Evolutionary conservation across 2,797 vertebrate genomes (phyloP).

Genomic region (Liasis olivaceus): DNA sequence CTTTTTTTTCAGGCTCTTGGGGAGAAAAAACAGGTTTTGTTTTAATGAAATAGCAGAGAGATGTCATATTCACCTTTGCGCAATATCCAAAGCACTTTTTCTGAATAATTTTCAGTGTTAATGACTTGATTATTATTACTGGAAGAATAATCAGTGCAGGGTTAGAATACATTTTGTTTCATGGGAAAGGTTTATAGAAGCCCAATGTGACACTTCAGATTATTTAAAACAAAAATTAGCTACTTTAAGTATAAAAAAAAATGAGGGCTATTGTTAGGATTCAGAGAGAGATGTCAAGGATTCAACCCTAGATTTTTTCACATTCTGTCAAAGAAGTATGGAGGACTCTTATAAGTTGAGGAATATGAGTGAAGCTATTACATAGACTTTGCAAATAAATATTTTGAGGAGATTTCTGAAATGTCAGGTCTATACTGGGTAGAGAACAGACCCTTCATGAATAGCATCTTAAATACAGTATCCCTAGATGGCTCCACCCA

Average conservation of each 20-base stretch:
- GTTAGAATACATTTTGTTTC: conserved; percentile 28
- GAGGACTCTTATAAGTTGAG: not conserved
- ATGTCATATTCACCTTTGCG: not conserved
- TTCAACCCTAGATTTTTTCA: not conserved
- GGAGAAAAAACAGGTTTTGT: not conserved
- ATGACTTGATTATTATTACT: not conserved
- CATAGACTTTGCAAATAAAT: not conserved
- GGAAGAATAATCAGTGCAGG: not conserved
- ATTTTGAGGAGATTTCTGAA: not conserved
- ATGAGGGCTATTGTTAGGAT: not conserved
- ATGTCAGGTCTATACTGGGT: conserved; percentile 6
- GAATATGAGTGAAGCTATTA: not conserved
- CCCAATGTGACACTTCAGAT: not conserved
- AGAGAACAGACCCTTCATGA: not conserved
- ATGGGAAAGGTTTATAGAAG: not conserved
- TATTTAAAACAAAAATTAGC: not conserved
- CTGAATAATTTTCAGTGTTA: not conserved
- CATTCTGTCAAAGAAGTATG: not conserved
- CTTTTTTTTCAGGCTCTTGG: not conserved
- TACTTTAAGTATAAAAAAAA: not conserved
- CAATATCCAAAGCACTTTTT: not conserved
- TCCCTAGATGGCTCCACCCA: not conserved
- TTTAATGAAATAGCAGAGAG: not conserved
- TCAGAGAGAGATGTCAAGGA: not conserved
- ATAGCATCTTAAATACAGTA: not conserved